Evolutionary conservation across 2,113 vertebrate genomes (phyloP).

Genomic region (Mystacornis crossleyi): DNA sequence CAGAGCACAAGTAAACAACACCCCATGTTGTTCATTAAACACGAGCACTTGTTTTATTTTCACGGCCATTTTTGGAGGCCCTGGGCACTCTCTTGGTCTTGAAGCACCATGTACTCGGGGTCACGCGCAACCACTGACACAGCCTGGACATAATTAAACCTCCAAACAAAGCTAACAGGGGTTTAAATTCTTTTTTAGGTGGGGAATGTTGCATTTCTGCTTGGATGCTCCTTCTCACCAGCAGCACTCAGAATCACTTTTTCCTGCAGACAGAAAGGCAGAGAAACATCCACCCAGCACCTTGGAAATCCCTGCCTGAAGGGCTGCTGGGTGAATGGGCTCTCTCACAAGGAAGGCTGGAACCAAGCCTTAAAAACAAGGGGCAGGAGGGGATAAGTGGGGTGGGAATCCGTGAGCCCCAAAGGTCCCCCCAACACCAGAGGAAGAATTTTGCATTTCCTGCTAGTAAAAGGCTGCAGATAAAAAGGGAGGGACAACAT

Average conservation of each 20-base stretch:
- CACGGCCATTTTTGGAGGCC: not conserved
- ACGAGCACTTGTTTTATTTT: not conserved
- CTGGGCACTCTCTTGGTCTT: not conserved
- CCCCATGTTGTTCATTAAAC: not conserved
- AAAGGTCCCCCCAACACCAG: not conserved
- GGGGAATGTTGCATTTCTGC: not conserved
- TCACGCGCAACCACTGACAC: not conserved
- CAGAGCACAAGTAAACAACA: not conserved
- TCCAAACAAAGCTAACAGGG: not conserved
- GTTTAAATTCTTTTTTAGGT: not conserved
- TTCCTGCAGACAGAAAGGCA: not conserved
- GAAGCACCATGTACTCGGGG: not conserved
- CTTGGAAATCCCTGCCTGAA: not conserved
- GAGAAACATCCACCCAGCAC: not conserved
- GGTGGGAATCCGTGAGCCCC: not conserved
- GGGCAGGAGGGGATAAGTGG: accelerated
- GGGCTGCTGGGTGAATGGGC: not conserved
- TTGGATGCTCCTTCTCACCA: not conserved
- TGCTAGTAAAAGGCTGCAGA: not conserved
- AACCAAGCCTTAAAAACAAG: not conserved
- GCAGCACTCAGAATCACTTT: not conserved
- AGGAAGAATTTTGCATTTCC: not conserved
- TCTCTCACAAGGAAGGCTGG: not conserved
- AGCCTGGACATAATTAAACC: not conserved
- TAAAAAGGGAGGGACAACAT: not conserved